Evolutionary conservation across 1,140 invertebrate species (phyloP), one percentile per base, ranked within the genome.

Genomic region (Zaprionus kolodkinae): DNA sequence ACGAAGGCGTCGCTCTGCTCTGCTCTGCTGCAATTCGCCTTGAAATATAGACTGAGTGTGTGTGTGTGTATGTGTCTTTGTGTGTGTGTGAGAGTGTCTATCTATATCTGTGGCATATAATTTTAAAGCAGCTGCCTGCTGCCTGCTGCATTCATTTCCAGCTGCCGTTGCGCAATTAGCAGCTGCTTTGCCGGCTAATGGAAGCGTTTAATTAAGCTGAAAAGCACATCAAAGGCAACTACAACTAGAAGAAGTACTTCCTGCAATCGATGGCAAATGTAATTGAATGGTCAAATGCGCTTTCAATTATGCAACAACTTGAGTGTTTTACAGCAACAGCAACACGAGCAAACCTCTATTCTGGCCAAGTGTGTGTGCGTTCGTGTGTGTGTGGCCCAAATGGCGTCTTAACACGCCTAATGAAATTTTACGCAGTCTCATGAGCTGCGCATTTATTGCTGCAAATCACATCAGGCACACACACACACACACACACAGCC

Each of bases 381-480:
- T 70, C 74, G 78, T 78, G 81, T 64, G n/a, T 45, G 40, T 15
- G n/a, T 45, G 66, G 36, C 61, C 15, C 67, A 74, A 89, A 88
- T 89, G 81, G 84, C 85, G 74, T 65, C 77, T 78, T 80, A 81
- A 76, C 85, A 84, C 68, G 85, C 71, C 80, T 88, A 88, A 88
- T 88, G 69, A 88, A 88, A 88, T 89, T 88, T 88, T 85, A 88
- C 85, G 81, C 85, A 81, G 71, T 55, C 81, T 89, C 81, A 85
- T 81, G 62, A 81, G 77, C 66, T 61, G 71, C 68, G 30, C 78
- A 89, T 89, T 88, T 88, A 88, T 88, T 75, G 76, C 72, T 48
- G 67, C 59, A 78, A 88, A 89, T 81, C 84, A 88, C 78, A 81
- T 43, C 57, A 76, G 30, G 9, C 52, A 40, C 30, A 40, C 45